Evolutionary conservation across 30 jellyfish, hydroid and myxozoan genomes (phyloP), one percentile per base, ranked within the genome.

Genomic region (Catostylus mosaicus): DNA sequence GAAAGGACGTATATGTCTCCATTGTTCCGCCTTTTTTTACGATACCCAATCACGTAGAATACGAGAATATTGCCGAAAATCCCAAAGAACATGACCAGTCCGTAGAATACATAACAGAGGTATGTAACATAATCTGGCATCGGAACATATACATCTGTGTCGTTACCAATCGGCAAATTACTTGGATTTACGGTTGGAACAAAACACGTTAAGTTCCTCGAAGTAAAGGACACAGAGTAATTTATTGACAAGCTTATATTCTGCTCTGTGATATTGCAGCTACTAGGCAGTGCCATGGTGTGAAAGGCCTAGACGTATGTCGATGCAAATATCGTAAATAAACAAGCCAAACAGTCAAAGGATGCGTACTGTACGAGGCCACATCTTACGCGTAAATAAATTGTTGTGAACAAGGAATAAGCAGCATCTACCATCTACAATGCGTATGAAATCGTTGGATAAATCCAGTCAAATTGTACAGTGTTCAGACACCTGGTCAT

Each of bases 11-110:
- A 85, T 12, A 74, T 43, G 14, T 85, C 96, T n/a, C 89, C 71
- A 24, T 74, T 46, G 37, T 71, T 51, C 11, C 77, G 80, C 29
- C 67, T 75, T 76, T 75, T 85, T 54, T 74, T 65, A 22, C 79
- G 77, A 61, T 18, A 43, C 10, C 96, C 96, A 50, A 85, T 30
- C 29, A 66, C 84, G 77, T 73, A 85, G 20, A 85, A 32, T 32
- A 85, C 96, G 69, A 85, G 26, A 6, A 65, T 65, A 54, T 85
- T 85, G 3, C 96, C 96, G 31, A 69, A 45, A 22, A 67, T 60
- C 1, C 96, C 96, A 27, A 75, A 26, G 59, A 75, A 33, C 7
- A 85, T 36, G 8, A 85, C 43, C 30, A 61, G 24, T 23, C 70
- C 56, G 62, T 77, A 77, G 79, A 77, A 77, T 14, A 64, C 66